phyloP scores from a whole-genome alignment of 2,888 invertebrate genomes.

The Masnerella sp. region DNA sequence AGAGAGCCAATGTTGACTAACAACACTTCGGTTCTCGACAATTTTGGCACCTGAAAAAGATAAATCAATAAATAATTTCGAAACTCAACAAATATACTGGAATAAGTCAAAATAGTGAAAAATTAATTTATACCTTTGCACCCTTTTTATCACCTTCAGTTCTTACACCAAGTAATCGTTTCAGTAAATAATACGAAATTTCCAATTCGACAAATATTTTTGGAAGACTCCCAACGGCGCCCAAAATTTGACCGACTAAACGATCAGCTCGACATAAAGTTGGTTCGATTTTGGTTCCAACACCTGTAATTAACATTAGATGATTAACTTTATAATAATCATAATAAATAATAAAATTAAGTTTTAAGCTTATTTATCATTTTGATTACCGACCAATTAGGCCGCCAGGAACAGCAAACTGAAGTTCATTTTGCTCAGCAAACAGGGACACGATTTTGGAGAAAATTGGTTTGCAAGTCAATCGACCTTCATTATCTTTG shows the following conservation, averaged over 20 bases:
- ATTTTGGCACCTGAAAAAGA: slow-evolving; percentile 87
- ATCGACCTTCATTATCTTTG: slow-evolving; percentile 95
- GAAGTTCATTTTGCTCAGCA: slow-evolving; percentile 98
- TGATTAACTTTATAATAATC: too few relatives aligned
- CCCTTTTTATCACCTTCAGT: slow-evolving; percentile 99
- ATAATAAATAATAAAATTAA: too few relatives aligned
- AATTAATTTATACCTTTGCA: slow-evolving; percentile 94
- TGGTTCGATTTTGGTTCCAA: slow-evolving; percentile 99
- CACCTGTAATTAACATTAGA: too few relatives aligned
- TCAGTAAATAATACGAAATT: slow-evolving; percentile 97
- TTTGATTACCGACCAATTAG: slow-evolving; percentile 85
- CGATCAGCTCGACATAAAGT: slow-evolving; percentile 99
- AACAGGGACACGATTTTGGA: slow-evolving; percentile 97
- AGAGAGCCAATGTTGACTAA: slow-evolving; percentile 99
- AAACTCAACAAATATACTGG: too few relatives aligned
- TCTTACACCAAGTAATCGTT: slow-evolving; percentile 96
- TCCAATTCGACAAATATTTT: slow-evolving; percentile 98
- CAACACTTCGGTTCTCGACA: slow-evolving; percentile 93
- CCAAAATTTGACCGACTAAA: slow-evolving; percentile 95
- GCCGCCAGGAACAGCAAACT: slow-evolving; percentile 99
- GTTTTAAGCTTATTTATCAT: too few relatives aligned
- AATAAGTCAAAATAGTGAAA: too few relatives aligned
- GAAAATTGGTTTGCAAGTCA: slow-evolving; percentile 97
- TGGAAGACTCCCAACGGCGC: slow-evolving; percentile 97
- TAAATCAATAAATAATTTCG: too few relatives aligned